These are phyloP conservation scores for Drosophila melanogaster DNA, from an alignment of 1,140 invertebrate genomes.

Conservation along the genomic window Release_6_plus_ISO1_MT NT_037436.4:22697001-22697500, in stretches of 20 bases:
- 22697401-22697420: conserved; percentile 15
- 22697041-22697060: too few species aligned
- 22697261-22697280: conserved; percentile 15
- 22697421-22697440: conserved; percentile 4
- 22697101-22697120: not conserved
- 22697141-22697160: conserved; percentile 29
- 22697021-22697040: too few species aligned
- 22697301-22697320: not conserved
- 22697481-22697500: conserved; percentile 25
- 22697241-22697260: conserved; percentile 36
- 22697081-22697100: too few species aligned
- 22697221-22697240: not conserved
- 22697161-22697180: not conserved
- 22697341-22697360: conserved; percentile 12
- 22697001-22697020: too few species aligned
- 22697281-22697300: conserved; percentile 19
- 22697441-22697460: conserved; percentile 13
- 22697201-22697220: conserved; percentile 20
- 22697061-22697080: too few species aligned
- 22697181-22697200: not conserved
- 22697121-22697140: not conserved
- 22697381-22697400: not conserved
- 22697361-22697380: not conserved
- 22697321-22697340: not conserved
- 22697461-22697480: conserved; percentile 21